phyloP scores from a whole-genome alignment of 2,113 vertebrate species.

The Dascyllus trimaculatus region DNA sequence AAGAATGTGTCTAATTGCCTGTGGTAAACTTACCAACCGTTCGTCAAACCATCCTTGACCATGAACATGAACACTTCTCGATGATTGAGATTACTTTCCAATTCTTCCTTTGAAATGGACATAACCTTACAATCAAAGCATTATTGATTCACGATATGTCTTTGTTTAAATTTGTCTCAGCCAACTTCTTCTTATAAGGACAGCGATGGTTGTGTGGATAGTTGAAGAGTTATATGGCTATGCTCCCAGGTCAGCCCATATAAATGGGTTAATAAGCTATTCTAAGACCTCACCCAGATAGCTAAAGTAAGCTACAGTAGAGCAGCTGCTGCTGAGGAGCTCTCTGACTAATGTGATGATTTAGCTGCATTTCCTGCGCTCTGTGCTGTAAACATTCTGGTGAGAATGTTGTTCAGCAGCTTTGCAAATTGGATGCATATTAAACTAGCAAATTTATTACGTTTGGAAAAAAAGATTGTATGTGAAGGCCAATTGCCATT shows the following conservation, averaged over 20 bases:
- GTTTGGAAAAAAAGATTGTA: neutral
- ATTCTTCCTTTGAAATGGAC: neutral
- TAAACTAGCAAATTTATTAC: neutral
- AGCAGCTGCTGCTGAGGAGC: slow-evolving; percentile 71
- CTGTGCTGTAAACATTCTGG: slow-evolving; percentile 9
- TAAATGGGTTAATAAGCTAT: slow-evolving; percentile 82
- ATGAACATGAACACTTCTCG: neutral
- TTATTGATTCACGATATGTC: neutral
- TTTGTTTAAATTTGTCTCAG: slow-evolving; percentile 49
- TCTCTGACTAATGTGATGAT: slow-evolving; percentile 48
- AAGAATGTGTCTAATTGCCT: neutral
- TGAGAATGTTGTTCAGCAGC: neutral
- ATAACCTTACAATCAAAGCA: neutral
- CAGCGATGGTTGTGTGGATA: slow-evolving; percentile 31
- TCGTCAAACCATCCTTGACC: neutral
- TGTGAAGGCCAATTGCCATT: neutral
- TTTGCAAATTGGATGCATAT: neutral
- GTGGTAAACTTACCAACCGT: neutral
- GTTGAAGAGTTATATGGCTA: slow-evolving; percentile 62
- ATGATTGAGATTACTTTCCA: neutral
- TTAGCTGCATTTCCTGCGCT: slow-evolving; percentile 50
- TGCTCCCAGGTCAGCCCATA: slow-evolving; percentile 70
- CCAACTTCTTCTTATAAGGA: slow-evolving; percentile 56
- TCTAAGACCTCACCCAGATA: slow-evolving; percentile 77
- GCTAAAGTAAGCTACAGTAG: slow-evolving; percentile 73